phyloP scores from a whole-genome alignment of 2,113 vertebrate genomes.

The Eubucco bourcierii region DNA sequence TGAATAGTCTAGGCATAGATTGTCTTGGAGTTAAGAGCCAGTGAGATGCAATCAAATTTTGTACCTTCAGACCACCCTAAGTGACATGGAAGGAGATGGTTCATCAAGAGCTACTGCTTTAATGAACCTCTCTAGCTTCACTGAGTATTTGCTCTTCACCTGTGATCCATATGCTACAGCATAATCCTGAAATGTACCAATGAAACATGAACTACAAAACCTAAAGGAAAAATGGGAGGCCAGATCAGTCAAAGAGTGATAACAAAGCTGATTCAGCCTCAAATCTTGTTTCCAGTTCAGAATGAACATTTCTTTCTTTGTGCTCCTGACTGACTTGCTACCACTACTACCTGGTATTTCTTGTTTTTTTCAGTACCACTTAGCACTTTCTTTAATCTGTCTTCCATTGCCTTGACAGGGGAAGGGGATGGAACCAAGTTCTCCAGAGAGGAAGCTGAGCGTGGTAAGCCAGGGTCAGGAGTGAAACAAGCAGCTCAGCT shows the following conservation, averaged over 20 bases:
- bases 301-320: background rate
- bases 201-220: background rate
- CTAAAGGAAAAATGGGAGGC: background rate
- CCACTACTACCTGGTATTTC: background rate
- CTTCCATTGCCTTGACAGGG: no score
- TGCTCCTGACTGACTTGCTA: background rate
- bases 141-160: background rate
- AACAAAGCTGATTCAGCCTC: background rate
- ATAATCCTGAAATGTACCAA: background rate
- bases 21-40: background rate
- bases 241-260: background rate
- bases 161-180: background rate
- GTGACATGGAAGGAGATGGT: slow-evolving; percentile 7
- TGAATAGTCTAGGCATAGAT: background rate
- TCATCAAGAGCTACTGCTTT: slow-evolving; percentile 39
- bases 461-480: no score
- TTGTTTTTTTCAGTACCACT: background rate
- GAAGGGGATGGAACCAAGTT: no score
- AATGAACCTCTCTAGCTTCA: background rate
- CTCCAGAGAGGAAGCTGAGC: no score
- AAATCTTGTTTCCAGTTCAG: background rate
- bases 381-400: background rate
- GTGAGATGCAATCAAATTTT: slow-evolving; percentile 40
- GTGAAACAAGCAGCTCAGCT: no score
- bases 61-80: background rate